These are phyloP conservation scores for Taenioides sp. DNA, from an alignment of 2,797 vertebrate genomes.

Conservation along the genomic window DNA sequence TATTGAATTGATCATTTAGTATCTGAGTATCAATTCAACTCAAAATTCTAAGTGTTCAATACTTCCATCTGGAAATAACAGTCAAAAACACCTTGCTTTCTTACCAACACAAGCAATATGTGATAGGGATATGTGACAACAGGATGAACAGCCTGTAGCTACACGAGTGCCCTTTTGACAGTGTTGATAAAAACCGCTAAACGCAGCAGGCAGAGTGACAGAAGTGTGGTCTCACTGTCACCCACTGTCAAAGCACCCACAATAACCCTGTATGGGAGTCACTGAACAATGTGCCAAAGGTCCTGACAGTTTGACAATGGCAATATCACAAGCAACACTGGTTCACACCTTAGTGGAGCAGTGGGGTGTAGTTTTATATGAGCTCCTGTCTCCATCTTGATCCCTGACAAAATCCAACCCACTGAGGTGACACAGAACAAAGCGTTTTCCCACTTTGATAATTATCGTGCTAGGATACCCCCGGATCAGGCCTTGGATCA, in stretches of 20 bases:
- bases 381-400: conserved; percentile 50
- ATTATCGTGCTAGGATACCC: conserved; percentile 61
- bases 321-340: conserved; percentile 30
- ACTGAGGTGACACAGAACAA: conserved; percentile 70
- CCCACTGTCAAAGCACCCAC: conserved; percentile 41
- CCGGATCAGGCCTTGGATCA: conserved; percentile 69
- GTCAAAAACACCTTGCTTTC: too few species aligned
- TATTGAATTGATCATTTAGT: too few species aligned
- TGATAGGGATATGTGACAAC: too few species aligned
- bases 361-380: conserved; percentile 49
- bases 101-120: too few species aligned
- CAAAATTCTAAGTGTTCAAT: too few species aligned
- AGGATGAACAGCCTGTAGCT: too few species aligned
- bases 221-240: conserved; percentile 54
- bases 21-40: too few species aligned
- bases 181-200: not conserved
- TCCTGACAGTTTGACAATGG: conserved; percentile 68
- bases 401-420: conserved; percentile 70
- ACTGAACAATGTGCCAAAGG: conserved; percentile 56
- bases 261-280: conserved; percentile 43
- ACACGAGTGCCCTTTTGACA: too few species aligned
- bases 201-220: conserved; percentile 21
- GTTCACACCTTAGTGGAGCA: conserved; percentile 58
- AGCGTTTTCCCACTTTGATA: conserved; percentile 68
- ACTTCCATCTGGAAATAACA: too few species aligned